Conservation (phyloP, 2,113 vertebrate species). For the Macquaria ambigua region DNA sequence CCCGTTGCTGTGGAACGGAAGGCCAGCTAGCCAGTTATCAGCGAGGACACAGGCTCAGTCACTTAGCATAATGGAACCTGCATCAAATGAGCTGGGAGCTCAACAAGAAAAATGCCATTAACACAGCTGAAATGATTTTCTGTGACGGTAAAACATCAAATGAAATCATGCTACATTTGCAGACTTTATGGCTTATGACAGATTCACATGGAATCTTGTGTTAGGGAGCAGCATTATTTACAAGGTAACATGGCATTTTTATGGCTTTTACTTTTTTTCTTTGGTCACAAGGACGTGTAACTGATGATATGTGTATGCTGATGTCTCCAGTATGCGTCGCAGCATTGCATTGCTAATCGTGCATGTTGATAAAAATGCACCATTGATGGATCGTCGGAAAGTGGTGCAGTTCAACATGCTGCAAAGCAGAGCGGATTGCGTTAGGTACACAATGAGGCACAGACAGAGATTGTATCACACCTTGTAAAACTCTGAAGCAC, state of each 20-base stretch:
- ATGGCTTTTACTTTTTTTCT: slow-evolving; percentile 8
- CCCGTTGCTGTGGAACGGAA: slow-evolving; percentile 54
- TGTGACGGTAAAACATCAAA: slow-evolving; percentile 57
- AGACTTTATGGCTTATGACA: slow-evolving; percentile 50
- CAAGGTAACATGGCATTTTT: slow-evolving; percentile 32
- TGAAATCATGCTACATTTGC: slow-evolving; percentile 67
- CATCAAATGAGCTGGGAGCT: slow-evolving; percentile 74
- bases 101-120: slow-evolving; percentile 73
- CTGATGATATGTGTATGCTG: neutral
- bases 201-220: slow-evolving; percentile 29
- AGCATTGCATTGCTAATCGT: neutral
- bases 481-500: slow-evolving; percentile 63
- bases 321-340: neutral
- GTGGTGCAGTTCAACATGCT: neutral
- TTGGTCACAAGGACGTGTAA: slow-evolving; percentile 1
- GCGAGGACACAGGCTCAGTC: slow-evolving; percentile 70
- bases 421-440: slow-evolving; percentile 31
- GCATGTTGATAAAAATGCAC: slow-evolving; percentile 7
- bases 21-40: slow-evolving; percentile 78
- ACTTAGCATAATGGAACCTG: slow-evolving; percentile 82
- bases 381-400: slow-evolving; percentile 1
- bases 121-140: slow-evolving; percentile 64
- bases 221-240: slow-evolving; percentile 38
- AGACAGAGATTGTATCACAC: slow-evolving; percentile 60
- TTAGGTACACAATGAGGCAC: slow-evolving; percentile 45